Base-by-base conservation (phyloP, 2,888 invertebrate species). In the Cheiracanthium punctorium region DNA sequence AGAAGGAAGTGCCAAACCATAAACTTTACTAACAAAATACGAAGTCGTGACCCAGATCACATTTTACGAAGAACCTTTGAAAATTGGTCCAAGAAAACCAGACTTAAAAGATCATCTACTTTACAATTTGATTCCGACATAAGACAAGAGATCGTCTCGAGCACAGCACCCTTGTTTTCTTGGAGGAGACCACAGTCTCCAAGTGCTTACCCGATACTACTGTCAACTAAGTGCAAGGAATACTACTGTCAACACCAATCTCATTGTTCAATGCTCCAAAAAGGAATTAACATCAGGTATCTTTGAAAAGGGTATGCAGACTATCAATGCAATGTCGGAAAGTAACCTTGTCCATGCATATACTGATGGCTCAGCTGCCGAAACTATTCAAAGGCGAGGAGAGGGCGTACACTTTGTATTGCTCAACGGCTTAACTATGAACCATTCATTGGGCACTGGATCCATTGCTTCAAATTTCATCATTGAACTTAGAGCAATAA, bases 381-480 rank as follows among this genome's bases (percentile, higher is more conserved):
- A 71, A 20, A 43, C 29, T 43, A 71, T 71, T 43, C 41, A 41
- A 20, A 71, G 33, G 1, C 41, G 71, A 1, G 2, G 43, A 24
- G 8, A 32, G 8, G 71, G 71, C 1, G n/a, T 41, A 43, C 43
- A 71, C 20, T 43, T 43, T 8, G 37, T 5, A 37, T 17, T 41
- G 7, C 43, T 20, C 32, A 71, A 43, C n/a, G 43, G 41, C 29
- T 41, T 43, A 43, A 12, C 43, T 17, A 71, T 28, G 29, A 37
- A 43, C 10, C 29, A 71, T 1, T 24, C n/a, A 43, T 0, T 71
- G 20, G 24, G 71, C 28, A 43, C 43, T 14, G 43, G 41, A 8
- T 24, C 41, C 71, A 24, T 28, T 37, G 28, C 43, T 17, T 41
- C 71, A 37, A 71, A 71, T 71, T 71, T 71, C 71, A 71, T 43